Conservation (phyloP, 2,797 vertebrate genomes). For the Helostoma temminkii region DNA sequence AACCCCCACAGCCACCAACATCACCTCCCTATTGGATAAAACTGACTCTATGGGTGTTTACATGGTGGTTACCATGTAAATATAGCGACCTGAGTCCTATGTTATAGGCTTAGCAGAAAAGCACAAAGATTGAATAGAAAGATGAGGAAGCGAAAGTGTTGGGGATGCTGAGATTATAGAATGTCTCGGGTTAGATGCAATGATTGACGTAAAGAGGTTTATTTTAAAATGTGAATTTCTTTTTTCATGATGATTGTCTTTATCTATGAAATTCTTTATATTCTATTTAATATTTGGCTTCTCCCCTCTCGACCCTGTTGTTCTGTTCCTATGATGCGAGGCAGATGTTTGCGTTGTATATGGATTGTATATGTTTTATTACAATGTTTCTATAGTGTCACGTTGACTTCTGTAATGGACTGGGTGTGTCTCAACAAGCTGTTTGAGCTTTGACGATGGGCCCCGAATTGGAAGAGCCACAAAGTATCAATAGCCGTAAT, state of each 20-base stretch:
- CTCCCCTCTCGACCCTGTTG: constrained; percentile 31
- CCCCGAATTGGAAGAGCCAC: constrained; percentile 52
- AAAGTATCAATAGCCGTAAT: constrained; percentile 67
- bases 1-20: constrained; percentile 8
- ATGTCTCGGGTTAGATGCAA: constrained; percentile 83
- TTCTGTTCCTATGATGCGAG: constrained; percentile 53
- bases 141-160: constrained; percentile 31
- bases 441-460: constrained; percentile 57
- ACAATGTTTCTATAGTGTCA: constrained; percentile 71
- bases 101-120: constrained; percentile 60
- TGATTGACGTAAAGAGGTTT: constrained; percentile 74
- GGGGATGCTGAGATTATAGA: constrained; percentile 68
- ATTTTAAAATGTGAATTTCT: constrained; percentile 82
- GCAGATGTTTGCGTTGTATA: constrained; percentile 60
- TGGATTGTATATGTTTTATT: constrained; percentile 71
- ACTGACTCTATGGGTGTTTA: constrained; percentile 73
- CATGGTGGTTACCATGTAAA: constrained; percentile 76
- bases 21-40: constrained; percentile 52
- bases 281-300: constrained; percentile 74
- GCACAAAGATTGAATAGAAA: constrained; percentile 52
- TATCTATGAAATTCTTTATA: constrained; percentile 73
- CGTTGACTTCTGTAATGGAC: constrained; percentile 69
- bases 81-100: constrained; percentile 70
- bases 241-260: constrained; percentile 74
- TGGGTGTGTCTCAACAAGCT: constrained; percentile 60